Conservation (phyloP, 2,113 vertebrate genomes). For the Melozone crissalis region DNA sequence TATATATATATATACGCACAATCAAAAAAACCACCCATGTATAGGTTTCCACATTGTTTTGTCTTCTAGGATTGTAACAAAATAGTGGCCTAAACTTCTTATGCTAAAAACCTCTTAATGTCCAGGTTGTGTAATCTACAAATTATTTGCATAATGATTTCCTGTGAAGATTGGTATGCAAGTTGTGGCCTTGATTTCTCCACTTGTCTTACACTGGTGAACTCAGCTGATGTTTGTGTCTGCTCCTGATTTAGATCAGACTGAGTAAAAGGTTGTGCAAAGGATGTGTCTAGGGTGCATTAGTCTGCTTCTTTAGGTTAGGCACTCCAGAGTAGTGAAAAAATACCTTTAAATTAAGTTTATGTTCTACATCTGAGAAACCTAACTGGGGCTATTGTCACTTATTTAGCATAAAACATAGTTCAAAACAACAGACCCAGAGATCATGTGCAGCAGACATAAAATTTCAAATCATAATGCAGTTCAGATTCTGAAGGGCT, state of each 20-base stretch:
- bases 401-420: neutral
- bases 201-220: neutral
- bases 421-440: neutral
- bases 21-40: neutral
- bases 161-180: neutral
- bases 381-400: neutral
- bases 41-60: neutral
- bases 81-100: neutral
- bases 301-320: neutral
- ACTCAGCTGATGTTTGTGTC: neutral
- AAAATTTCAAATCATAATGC: neutral
- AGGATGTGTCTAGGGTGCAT: neutral
- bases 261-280: neutral
- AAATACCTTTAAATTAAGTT: neutral
- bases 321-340: neutral
- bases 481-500: neutral
- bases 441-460: neutral
- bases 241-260: neutral
- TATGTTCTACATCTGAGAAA: neutral
- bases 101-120: neutral
- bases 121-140: neutral
- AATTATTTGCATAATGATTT: neutral
- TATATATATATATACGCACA: too few species aligned
- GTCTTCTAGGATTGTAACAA: neutral
- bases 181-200: neutral